Conservation (phyloP, 2,113 vertebrate species). For the Microcebus tavaratra region DNA sequence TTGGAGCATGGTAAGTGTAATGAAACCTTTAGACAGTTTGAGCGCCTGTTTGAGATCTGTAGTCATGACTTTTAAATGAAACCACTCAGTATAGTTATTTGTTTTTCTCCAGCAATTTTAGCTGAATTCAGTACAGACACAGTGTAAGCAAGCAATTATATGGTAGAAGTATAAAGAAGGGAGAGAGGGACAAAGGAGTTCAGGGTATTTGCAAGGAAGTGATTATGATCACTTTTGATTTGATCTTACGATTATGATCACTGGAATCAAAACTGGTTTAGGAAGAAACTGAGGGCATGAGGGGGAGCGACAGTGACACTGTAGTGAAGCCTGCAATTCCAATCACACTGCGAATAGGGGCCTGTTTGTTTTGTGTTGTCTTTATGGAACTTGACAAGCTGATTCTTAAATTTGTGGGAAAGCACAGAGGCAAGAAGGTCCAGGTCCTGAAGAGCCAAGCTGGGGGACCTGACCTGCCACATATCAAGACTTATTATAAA, state of each 20-base stretch:
- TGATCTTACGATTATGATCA: neutral
- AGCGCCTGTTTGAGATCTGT: neutral
- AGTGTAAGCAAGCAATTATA: neutral
- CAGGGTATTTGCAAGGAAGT: neutral
- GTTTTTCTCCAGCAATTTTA: slow-evolving; percentile 46
- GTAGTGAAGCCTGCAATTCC: neutral
- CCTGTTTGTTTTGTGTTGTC: slow-evolving; percentile 1
- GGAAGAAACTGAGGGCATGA: slow-evolving; percentile 51
- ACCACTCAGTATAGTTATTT: neutral
- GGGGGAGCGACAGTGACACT: neutral
- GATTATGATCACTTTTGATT: neutral
- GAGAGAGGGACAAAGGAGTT: neutral
- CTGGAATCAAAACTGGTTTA: neutral
- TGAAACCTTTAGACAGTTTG: neutral
- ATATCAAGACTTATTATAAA: slow-evolving; percentile 2
- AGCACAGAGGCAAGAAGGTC: neutral
- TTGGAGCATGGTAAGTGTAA: neutral
- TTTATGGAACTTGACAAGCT: slow-evolving; percentile 40
- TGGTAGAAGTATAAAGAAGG: neutral
- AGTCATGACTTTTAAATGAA: slow-evolving; percentile 29
- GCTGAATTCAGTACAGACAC: neutral
- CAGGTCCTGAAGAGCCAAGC: neutral
- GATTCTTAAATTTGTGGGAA: slow-evolving; percentile 28
- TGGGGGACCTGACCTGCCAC: neutral
- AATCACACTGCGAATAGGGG: neutral